Percentiles rank a stretch among this genome's conserved stretches.
Conservation (phyloP, 2,888 invertebrate genomes). For the Laothoe populi region DNA sequence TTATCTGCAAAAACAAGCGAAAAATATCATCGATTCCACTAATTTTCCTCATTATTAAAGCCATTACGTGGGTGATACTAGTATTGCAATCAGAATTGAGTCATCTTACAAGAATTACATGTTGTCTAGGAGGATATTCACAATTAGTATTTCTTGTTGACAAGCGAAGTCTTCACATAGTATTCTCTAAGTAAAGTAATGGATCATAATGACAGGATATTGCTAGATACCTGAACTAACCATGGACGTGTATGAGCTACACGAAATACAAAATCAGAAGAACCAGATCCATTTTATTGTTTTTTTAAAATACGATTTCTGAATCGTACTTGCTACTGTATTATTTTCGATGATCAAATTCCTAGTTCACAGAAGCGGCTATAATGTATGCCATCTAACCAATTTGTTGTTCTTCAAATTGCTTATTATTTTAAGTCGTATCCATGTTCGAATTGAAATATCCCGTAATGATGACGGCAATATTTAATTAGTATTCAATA, state of each 20-base stretch:
- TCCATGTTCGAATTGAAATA: slow-evolving; percentile 9
- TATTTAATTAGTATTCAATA: slow-evolving; percentile 17
- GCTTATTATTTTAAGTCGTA: not conserved
- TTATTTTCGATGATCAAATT: not conserved
- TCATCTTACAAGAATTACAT: slow-evolving; percentile 3
- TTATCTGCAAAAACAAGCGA: not conserved
- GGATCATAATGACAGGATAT: not conserved
- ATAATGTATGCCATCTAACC: not conserved
- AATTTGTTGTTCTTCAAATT: not conserved
- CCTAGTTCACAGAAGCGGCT: not conserved
- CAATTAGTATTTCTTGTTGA: slow-evolving; percentile 10
- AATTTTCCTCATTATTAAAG: slow-evolving; percentile 10
- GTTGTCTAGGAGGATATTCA: not conserved
- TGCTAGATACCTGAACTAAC: not conserved
- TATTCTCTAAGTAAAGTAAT: not conserved
- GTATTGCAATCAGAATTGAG: not conserved
- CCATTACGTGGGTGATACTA: not conserved
- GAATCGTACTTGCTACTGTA: not conserved
- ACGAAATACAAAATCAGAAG: too few species aligned
- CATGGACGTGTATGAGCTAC: not conserved
- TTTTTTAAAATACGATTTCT: too few species aligned
- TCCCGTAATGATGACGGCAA: slow-evolving; percentile 1
- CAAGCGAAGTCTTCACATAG: not conserved
- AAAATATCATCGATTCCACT: not conserved
- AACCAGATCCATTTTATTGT: too few species aligned